Conservation (phyloP, 2,888 invertebrate genomes). For the Nymphalis polychloros region DNA sequence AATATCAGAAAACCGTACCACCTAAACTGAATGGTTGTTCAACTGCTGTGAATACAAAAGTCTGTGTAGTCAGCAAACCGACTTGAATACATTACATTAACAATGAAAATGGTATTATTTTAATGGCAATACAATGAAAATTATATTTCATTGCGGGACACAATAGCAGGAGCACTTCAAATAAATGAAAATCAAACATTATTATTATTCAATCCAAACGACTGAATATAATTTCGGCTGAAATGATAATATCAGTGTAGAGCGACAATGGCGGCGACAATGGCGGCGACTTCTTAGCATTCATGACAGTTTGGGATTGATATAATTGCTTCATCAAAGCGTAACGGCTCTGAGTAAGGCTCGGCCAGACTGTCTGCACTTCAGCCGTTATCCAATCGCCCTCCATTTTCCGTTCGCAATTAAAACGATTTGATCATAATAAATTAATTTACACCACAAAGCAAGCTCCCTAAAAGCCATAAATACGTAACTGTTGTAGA, state of each 20-base stretch:
- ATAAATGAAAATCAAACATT: conserved; percentile 8
- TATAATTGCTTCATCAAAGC: conserved; percentile 25
- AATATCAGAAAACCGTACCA: background rate
- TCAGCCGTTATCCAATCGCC: background rate
- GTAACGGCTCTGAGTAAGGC: background rate
- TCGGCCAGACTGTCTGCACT: background rate
- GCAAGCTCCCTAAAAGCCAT: conserved; percentile 4
- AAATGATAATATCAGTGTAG: conserved; percentile 12
- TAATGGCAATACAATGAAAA: background rate
- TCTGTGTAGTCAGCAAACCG: background rate
- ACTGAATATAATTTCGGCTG: conserved; percentile 3
- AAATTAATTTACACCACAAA: conserved; percentile 17
- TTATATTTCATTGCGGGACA: conserved; percentile 2
- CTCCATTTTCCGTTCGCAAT: too few species aligned
- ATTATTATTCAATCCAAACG: conserved; percentile 7
- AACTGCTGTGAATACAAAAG: background rate
- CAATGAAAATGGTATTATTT: background rate
- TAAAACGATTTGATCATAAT: conserved; percentile 6
- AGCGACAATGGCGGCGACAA: conserved; percentile 5
- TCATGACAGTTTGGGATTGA: conserved; percentile 20
- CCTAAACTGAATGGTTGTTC: background rate
- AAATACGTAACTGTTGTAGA: background rate
- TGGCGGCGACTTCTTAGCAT: conserved; percentile 11
- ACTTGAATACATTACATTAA: background rate
- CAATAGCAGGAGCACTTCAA: conserved; percentile 5